Conservation (phyloP, 2,113 vertebrate genomes). For the Zeus faber region DNA sequence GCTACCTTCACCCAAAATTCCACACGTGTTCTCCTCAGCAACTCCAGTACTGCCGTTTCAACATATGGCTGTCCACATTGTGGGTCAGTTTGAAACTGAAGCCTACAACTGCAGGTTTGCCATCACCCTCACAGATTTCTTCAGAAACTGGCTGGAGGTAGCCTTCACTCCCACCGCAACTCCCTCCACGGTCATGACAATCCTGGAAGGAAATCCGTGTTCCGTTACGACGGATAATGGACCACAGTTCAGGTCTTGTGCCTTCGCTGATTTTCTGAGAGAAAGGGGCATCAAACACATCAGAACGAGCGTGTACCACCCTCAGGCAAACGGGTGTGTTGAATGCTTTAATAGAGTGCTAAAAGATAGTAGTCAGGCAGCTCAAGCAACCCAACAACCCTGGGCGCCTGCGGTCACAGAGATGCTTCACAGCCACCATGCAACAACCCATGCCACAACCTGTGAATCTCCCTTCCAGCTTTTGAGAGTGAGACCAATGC, state of each 20-base stretch:
- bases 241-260: constrained; percentile 13
- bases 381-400: not conserved
- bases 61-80: constrained; percentile 13
- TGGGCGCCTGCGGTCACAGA: constrained; percentile 5
- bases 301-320: constrained; percentile 9
- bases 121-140: too few species aligned
- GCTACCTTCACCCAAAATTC: too few species aligned
- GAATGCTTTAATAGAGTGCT: constrained; percentile 16
- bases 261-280: constrained; percentile 7
- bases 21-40: too few species aligned
- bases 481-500: constrained; percentile 16
- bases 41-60: too few species aligned
- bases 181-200: too few species aligned
- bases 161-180: too few species aligned
- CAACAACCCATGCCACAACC: constrained; percentile 12
- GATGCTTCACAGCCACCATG: too few species aligned
- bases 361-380: constrained; percentile 9
- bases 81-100: constrained; percentile 18
- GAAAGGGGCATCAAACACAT: constrained; percentile 8
- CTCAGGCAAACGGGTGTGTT: not conserved
- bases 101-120: constrained; percentile 11
- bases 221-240: constrained; percentile 15
- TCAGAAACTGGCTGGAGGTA: too few species aligned
- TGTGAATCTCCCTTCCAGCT: constrained; percentile 10
- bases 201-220: not conserved